A percentile compares a stretch with the other conserved stretches of the same genome.
Conservation (phyloP, 1,140 invertebrate genomes). For the Acromyrmex heyeri region DNA sequence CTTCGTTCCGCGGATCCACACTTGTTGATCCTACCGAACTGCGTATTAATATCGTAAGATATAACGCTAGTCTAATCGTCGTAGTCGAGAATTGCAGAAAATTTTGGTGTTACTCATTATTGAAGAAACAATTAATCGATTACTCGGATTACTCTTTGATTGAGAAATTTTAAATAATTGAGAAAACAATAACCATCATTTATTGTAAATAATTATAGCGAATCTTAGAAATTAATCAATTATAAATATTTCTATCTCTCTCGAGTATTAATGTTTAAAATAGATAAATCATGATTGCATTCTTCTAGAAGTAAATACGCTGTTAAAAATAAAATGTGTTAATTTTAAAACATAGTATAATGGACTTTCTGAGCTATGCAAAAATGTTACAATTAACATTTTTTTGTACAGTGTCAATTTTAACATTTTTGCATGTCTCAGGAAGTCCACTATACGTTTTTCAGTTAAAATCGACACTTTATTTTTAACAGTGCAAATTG, state of each 20-base stretch:
- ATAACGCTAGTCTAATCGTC: neutral
- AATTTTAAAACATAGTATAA: no score
- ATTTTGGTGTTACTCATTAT: neutral
- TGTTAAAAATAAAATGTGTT: no score
- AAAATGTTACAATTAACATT: no score
- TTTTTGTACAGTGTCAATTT: no score
- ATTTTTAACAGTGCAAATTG: no score
- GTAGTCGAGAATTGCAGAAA: neutral
- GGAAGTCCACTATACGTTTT: no score
- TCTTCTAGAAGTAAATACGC: no score
- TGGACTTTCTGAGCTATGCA: no score
- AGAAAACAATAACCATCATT: neutral
- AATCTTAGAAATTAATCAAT: neutral
- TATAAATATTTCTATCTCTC: no score
- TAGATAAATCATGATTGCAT: neutral
- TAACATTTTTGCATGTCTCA: no score
- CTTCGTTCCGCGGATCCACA: neutral
- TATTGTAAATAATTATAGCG: neutral
- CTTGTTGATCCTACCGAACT: conserved; percentile 1
- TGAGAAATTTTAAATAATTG: neutral
- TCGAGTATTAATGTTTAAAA: neutral
- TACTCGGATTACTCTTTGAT: neutral
- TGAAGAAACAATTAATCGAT: neutral
- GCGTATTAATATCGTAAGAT: conserved; percentile 3
- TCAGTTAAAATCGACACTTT: no score